These are phyloP conservation scores for Papilio gigon DNA, from an alignment of 2,888 invertebrate species.

Conservation along the genomic window DNA sequence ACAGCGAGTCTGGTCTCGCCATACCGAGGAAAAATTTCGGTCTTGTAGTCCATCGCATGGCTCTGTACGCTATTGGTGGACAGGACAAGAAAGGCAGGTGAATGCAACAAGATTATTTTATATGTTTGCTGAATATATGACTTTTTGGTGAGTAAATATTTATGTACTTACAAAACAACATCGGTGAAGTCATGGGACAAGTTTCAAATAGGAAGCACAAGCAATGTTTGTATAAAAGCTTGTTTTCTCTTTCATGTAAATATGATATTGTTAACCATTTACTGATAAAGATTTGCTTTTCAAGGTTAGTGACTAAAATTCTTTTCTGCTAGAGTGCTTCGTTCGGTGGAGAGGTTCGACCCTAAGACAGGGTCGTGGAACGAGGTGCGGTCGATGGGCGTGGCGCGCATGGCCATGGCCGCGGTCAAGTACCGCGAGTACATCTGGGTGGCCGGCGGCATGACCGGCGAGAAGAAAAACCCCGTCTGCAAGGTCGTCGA, in stretches of 20 bases:
- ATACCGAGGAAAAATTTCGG: constrained; percentile 86
- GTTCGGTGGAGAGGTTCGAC: constrained; percentile 84
- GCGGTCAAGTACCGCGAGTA: constrained; percentile 83
- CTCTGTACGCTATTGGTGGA: constrained; percentile 88
- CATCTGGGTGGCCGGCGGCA: constrained; percentile 89
- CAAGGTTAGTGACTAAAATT: neutral
- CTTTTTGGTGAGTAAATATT: no score
- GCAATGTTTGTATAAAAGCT: no score
- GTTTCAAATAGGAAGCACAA: no score
- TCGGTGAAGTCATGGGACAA: no score
- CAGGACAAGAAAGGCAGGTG: constrained; percentile 84
- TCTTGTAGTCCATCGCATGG: constrained; percentile 84
- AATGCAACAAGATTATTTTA: constrained; percentile 31
- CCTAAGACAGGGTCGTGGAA: constrained; percentile 82
- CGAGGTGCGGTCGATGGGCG: constrained; percentile 82
- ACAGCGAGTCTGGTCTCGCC: constrained; percentile 83
- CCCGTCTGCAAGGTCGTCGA: constrained; percentile 84
- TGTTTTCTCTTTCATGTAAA: neutral
- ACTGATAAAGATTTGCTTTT: no score
- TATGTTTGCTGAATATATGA: neutral
- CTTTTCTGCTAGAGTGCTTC: constrained; percentile 72
- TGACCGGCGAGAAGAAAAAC: constrained; percentile 82
- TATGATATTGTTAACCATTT: neutral
- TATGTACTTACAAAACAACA: no score
- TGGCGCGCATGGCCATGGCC: constrained; percentile 84